These are phyloP conservation scores for Trichomycterus rosablanca DNA, from an alignment of 2,113 vertebrate species.

Conservation along the genomic window DNA sequence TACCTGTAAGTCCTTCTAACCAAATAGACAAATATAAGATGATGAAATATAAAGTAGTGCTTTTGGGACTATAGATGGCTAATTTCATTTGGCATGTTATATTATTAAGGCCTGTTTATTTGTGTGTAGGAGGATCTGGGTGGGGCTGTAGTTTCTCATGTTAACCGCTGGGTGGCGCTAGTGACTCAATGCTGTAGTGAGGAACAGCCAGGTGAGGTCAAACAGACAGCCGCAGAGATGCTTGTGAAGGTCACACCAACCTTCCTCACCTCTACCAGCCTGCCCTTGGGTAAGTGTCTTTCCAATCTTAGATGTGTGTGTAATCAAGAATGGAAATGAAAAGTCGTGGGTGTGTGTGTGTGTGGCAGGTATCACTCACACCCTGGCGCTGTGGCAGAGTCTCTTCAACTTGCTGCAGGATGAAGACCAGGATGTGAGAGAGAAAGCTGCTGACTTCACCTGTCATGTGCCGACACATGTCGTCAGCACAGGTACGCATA, in stretches of 20 bases:
- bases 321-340: slow-evolving; percentile 2
- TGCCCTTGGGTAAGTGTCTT: slow-evolving; percentile 74
- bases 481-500: slow-evolving; percentile 50
- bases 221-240: slow-evolving; percentile 74
- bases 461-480: slow-evolving; percentile 62
- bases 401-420: slow-evolving; percentile 84
- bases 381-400: slow-evolving; percentile 79
- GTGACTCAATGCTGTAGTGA: slow-evolving; percentile 75
- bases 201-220: slow-evolving; percentile 77
- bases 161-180: slow-evolving; percentile 70
- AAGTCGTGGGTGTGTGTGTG: slow-evolving; percentile 13
- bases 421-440: slow-evolving; percentile 81
- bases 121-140: too few relatives aligned
- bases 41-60: too few relatives aligned
- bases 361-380: slow-evolving; percentile 71
- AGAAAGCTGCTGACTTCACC: slow-evolving; percentile 76
- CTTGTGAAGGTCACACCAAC: slow-evolving; percentile 66
- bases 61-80: too few relatives aligned
- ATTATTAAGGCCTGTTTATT: too few relatives aligned
- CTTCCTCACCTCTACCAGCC: slow-evolving; percentile 66
- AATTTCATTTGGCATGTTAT: too few relatives aligned
- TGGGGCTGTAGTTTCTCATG: too few relatives aligned
- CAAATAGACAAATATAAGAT: too few relatives aligned
- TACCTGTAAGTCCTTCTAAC: too few relatives aligned
- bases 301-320: neutral